Evolutionary conservation across 2,113 vertebrate genomes (phyloP).

Genomic region (Pteronura brasiliensis): DNA sequence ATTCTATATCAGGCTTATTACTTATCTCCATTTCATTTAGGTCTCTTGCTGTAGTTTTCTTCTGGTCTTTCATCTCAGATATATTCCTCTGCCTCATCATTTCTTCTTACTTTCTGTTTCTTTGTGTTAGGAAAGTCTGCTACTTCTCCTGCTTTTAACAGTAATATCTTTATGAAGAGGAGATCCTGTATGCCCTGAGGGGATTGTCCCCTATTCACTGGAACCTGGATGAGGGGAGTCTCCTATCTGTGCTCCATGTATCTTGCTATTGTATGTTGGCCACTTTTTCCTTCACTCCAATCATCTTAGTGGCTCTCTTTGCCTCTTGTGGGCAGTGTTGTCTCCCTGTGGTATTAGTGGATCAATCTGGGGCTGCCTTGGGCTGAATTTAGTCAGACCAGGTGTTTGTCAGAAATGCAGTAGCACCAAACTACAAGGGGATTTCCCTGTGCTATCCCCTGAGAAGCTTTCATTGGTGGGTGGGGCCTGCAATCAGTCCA

Average conservation of each 20-base stretch:
- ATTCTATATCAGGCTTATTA: background rate
- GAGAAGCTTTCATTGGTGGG: background rate
- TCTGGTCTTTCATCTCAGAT: background rate
- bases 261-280: background rate
- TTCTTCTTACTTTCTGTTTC: background rate
- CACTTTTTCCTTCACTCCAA: background rate
- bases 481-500: background rate
- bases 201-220: background rate
- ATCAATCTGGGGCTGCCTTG: background rate
- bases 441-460: background rate
- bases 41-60: background rate
- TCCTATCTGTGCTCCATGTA: background rate
- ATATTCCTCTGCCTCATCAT: background rate
- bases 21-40: background rate
- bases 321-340: background rate
- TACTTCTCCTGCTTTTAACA: background rate
- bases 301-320: background rate
- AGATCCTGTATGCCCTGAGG: background rate
- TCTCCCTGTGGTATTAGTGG: background rate
- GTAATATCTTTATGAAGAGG: background rate
- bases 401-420: background rate
- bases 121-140: background rate
- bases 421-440: background rate
- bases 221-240: background rate
- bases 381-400: background rate